A percentile compares a stretch with the other conserved stretches of the same genome.
These are phyloP conservation scores for Drepana falcataria DNA, from an alignment of 2,888 invertebrate species.

Conservation along the genomic window DNA sequence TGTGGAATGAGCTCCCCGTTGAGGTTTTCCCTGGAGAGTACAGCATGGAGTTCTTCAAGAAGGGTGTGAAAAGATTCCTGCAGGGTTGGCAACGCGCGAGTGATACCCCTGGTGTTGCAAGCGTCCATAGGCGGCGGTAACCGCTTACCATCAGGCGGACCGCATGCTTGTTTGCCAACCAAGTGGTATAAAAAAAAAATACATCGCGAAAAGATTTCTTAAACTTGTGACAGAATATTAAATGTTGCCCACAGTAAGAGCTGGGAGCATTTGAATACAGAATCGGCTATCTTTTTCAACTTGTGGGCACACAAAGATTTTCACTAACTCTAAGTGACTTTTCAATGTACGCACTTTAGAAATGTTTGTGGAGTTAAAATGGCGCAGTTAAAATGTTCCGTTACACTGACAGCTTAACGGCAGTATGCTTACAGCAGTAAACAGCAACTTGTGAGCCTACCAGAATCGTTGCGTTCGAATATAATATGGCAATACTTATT, in stretches of 20 bases:
- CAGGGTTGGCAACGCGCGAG: too few species aligned
- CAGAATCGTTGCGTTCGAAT: conserved; percentile 10
- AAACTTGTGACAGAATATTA: neutral
- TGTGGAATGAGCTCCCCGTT: too few species aligned
- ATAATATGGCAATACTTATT: neutral
- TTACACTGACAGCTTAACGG: conserved; percentile 4
- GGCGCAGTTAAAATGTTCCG: conserved; percentile 2
- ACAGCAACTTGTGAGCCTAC: conserved; percentile 1
- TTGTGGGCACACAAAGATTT: conserved; percentile 1
- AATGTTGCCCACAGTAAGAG: neutral
- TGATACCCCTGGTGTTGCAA: too few species aligned
- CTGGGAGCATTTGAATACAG: neutral
- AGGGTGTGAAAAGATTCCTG: too few species aligned
- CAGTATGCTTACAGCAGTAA: neutral
- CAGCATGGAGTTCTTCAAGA: too few species aligned
- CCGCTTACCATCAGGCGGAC: too few species aligned
- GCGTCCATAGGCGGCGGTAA: too few species aligned
- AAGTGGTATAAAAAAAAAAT: too few species aligned
- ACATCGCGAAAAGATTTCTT: too few species aligned
- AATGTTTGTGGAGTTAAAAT: neutral
- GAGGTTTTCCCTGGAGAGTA: too few species aligned
- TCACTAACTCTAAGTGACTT: conserved; percentile 2
- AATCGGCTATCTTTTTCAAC: neutral
- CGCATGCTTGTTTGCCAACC: too few species aligned
- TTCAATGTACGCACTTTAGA: neutral